These are phyloP conservation scores for Oreochromis tanganicae DNA, from an alignment of 2,113 vertebrate genomes.

Conservation along the genomic window DNA sequence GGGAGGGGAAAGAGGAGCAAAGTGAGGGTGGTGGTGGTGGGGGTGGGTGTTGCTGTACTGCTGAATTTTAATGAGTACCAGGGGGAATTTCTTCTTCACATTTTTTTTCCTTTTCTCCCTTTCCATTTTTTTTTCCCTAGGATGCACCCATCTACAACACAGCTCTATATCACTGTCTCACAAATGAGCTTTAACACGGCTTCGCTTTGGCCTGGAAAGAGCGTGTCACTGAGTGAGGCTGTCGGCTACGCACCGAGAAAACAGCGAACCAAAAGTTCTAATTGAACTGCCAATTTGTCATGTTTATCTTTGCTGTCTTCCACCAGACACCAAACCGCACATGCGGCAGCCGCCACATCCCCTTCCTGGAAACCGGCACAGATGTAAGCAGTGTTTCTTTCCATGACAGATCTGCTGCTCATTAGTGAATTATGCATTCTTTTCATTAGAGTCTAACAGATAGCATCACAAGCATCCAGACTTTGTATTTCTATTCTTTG, in stretches of 20 bases:
- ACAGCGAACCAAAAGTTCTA: constrained; percentile 51
- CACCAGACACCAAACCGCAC: constrained; percentile 33
- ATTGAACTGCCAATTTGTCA: constrained; percentile 78
- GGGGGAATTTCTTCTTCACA: constrained; percentile 69
- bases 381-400: constrained; percentile 53
- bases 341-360: constrained; percentile 35
- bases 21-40: neutral
- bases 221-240: constrained; percentile 39
- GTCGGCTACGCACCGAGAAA: neutral
- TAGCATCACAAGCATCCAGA: constrained; percentile 67
- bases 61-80: constrained; percentile 78
- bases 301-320: constrained; percentile 73
- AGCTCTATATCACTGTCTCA: constrained; percentile 66
- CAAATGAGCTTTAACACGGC: constrained; percentile 63
- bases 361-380: constrained; percentile 53
- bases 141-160: constrained; percentile 35
- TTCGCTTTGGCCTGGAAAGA: constrained; percentile 25
- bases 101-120: constrained; percentile 8
- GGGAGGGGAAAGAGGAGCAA: constrained; percentile 18
- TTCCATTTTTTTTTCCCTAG: constrained; percentile 24
- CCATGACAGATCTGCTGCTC: constrained; percentile 78
- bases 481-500: constrained; percentile 47
- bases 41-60: constrained; percentile 29
- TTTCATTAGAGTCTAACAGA: constrained; percentile 80
- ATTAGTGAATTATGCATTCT: constrained; percentile 89